phyloP scores from a whole-genome alignment of 2,797 vertebrate species.

The Catharus ustulatus region DNA sequence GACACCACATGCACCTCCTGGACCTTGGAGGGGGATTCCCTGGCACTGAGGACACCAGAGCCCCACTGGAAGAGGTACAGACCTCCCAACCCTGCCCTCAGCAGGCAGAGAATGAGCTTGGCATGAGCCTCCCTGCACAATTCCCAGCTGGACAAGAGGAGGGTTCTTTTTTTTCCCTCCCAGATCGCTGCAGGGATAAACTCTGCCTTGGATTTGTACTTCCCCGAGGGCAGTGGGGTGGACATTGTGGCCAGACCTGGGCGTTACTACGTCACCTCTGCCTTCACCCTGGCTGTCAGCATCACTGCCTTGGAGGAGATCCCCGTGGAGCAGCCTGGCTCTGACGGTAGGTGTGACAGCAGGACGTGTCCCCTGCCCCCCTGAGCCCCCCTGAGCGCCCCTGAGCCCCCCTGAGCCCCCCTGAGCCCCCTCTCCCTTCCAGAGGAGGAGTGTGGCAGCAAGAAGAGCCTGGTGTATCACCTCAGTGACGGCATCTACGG shows the following conservation, averaged over 20 bases:
- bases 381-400: too few species aligned
- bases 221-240: slow-evolving; percentile 78
- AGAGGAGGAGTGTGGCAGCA: slow-evolving; percentile 61
- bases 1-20: slow-evolving; percentile 78
- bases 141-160: rapidly evolving
- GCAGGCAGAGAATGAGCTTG: background rate
- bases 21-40: slow-evolving; percentile 82
- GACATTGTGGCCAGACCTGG: slow-evolving; percentile 79
- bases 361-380: rapidly evolving
- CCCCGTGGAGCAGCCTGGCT: slow-evolving; percentile 56
- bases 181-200: slow-evolving; percentile 76
- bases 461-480: slow-evolving; percentile 77
- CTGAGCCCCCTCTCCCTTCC: background rate
- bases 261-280: slow-evolving; percentile 78
- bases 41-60: slow-evolving; percentile 58
- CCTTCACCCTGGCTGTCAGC: slow-evolving; percentile 80
- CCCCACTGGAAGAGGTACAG: slow-evolving; percentile 78
- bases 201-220: slow-evolving; percentile 80
- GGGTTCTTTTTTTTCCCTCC: background rate
- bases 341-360: slow-evolving; percentile 55
- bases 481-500: slow-evolving; percentile 79
- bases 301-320: slow-evolving; percentile 75
- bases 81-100: rapidly evolving
- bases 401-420: too few species aligned
- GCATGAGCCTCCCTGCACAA: background rate